Conservation (phyloP, 1,140 invertebrate genomes). For the Heliconius hermathena region DNA sequence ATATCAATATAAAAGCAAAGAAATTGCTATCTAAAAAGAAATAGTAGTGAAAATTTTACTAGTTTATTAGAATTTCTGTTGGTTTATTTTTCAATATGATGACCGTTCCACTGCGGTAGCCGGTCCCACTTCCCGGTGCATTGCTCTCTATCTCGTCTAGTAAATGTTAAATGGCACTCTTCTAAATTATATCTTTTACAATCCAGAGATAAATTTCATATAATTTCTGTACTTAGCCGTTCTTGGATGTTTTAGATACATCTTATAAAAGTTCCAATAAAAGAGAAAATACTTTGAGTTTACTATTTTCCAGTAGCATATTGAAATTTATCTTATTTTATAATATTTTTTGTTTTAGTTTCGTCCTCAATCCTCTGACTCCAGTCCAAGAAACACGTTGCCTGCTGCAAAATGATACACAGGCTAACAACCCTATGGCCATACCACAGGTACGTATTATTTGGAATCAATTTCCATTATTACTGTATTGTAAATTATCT, state of each 20-base stretch:
- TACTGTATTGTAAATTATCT: slow-evolving; percentile 10
- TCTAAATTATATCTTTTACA: slow-evolving; percentile 45
- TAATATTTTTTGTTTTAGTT: slow-evolving; percentile 84
- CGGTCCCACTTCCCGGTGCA: slow-evolving; percentile 38
- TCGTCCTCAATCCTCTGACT: slow-evolving; percentile 94
- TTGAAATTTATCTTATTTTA: not conserved
- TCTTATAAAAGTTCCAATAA: not conserved
- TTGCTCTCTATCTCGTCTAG: slow-evolving; percentile 40
- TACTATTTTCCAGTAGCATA: no score
- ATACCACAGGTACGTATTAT: slow-evolving; percentile 83
- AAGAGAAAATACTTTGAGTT: not conserved
- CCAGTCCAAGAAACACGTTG: slow-evolving; percentile 96
- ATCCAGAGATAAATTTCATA: slow-evolving; percentile 38
- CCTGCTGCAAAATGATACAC: slow-evolving; percentile 95
- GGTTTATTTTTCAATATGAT: slow-evolving; percentile 20
- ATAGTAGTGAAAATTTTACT: slow-evolving; percentile 1
- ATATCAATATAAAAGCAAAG: not conserved
- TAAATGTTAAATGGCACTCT: slow-evolving; percentile 44
- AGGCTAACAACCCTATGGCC: slow-evolving; percentile 92
- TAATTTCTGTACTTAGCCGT: slow-evolving; percentile 32
- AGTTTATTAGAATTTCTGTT: slow-evolving; percentile 6
- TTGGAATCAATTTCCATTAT: not conserved
- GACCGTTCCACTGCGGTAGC: slow-evolving; percentile 32
- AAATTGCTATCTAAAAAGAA: not conserved
- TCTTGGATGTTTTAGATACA: slow-evolving; percentile 15